Percentiles rank a stretch among this genome's conserved stretches.
Conservation (phyloP, 2,888 invertebrate species). For the Xiphydria camelus region DNA sequence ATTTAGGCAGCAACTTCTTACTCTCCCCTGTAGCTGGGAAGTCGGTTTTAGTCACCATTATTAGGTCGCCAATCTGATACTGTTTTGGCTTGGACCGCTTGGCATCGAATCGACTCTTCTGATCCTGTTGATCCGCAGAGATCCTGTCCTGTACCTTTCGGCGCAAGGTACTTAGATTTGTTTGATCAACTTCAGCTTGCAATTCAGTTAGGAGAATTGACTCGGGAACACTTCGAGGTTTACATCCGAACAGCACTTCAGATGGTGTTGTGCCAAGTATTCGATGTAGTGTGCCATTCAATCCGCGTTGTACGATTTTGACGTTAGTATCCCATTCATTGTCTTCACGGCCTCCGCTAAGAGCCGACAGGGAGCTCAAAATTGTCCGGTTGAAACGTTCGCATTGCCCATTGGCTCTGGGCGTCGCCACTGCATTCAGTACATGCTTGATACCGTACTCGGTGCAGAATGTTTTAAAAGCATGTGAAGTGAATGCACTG, state of each 20-base stretch:
- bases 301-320: too few relatives aligned
- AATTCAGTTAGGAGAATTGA: conserved; percentile 11
- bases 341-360: conserved; percentile 18
- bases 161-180: conserved; percentile 15
- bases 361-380: conserved; percentile 26
- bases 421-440: conserved; percentile 23
- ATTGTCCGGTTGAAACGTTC: conserved; percentile 43
- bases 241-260: conserved; percentile 10
- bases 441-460: conserved; percentile 16
- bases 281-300: too few relatives aligned
- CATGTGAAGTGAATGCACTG: conserved; percentile 20
- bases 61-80: too few relatives aligned
- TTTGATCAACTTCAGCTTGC: conserved; percentile 17
- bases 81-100: conserved; percentile 9
- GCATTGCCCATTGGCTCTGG: conserved; percentile 36
- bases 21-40: too few relatives aligned
- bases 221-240: conserved; percentile 18
- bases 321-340: conserved; percentile 28
- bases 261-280: too few relatives aligned
- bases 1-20: too few relatives aligned
- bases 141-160: conserved; percentile 6
- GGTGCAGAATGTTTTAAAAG: conserved; percentile 19
- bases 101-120: conserved; percentile 14
- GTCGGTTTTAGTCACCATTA: too few relatives aligned
- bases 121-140: conserved; percentile 12